A percentile compares a stretch with the other conserved stretches of the same genome.
These are phyloP conservation scores for Phragmatobia fuliginosa DNA, from an alignment of 2,888 invertebrate genomes.

Conservation along the genomic window DNA sequence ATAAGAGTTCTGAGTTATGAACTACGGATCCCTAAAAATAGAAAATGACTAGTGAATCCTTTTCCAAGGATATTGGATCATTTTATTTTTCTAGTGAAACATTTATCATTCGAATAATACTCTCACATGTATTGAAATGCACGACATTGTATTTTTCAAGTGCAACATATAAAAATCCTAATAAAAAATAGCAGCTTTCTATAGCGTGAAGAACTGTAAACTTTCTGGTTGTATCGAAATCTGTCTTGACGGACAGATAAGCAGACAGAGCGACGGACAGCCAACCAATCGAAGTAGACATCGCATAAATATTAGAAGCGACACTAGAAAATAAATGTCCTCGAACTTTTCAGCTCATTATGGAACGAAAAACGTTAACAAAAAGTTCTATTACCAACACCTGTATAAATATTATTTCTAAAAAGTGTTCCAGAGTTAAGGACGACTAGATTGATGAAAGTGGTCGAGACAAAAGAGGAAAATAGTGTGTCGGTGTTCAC, in stretches of 20 bases:
- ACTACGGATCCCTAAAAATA: no score
- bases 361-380: background rate
- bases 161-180: background rate
- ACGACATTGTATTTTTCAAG: background rate
- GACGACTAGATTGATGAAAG: slow-evolving; percentile 49
- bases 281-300: no score
- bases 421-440: slow-evolving; percentile 28
- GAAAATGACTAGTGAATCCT: background rate
- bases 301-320: background rate
- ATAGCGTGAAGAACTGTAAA: no score
- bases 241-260: no score
- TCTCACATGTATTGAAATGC: background rate
- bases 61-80: background rate
- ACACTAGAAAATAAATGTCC: background rate
- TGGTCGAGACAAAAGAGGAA: slow-evolving; percentile 47
- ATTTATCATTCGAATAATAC: background rate
- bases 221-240: no score
- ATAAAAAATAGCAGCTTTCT: background rate
- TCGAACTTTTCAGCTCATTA: background rate
- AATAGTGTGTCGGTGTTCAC: slow-evolving; percentile 41
- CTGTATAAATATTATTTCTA: no score
- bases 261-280: no score
- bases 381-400: slow-evolving; percentile 17
- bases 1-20: no score
- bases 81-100: background rate